Evolutionary conservation across 2,113 vertebrate species (phyloP), one percentile per base, ranked within the genome.

Genomic region (Puma concolor): DNA sequence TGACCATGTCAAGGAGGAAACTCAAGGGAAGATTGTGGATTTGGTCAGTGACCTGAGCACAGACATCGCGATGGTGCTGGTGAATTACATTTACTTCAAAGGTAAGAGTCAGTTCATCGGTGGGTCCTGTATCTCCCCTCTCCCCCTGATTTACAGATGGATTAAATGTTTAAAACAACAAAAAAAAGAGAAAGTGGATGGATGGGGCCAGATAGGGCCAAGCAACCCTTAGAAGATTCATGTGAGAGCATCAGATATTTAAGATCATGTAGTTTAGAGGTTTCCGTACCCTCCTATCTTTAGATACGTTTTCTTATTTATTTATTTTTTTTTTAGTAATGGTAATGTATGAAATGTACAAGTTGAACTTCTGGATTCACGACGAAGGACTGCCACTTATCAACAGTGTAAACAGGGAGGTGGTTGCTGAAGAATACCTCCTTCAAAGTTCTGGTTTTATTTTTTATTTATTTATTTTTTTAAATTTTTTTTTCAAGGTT

Each of bases 81-180:
- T 99, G 94, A 99, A 99, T 94, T 99, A 98, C 8, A 98, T 99
- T 86, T 98, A 98, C 95, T 99, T 99, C 97, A 99, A 96, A 98
- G 99, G 99, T 99, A 98, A 98, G 98, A 63, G 63, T 4, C 11
- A 7, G 3, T 2, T 6, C 4, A 0, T 17, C 14, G 12, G 50
- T 31, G 7, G 5, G 7, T 11, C 60, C 60, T 29, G 0, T 2
- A 0, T 50, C 29, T 57, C 33, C 38, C n/a, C 33, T 27, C 48
- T 21, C 3, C 16, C 16, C 13, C 21, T 60, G 5, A 69, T 29
- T 82, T n/a, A 31, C 4, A 15, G 67, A n/a, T 2, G 29, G 13
- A 33, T 82, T 31, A 38, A 8, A 23, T 60, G 27, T 48, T 66
- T 8, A 36, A 23, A 60, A 76, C 44, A 17, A 74, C 31, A 23